A percentile compares a stretch with the other conserved stretches of the same genome.
Conservation (phyloP, 2,888 invertebrate genomes). For the Peribatodes rhomboidaria region DNA sequence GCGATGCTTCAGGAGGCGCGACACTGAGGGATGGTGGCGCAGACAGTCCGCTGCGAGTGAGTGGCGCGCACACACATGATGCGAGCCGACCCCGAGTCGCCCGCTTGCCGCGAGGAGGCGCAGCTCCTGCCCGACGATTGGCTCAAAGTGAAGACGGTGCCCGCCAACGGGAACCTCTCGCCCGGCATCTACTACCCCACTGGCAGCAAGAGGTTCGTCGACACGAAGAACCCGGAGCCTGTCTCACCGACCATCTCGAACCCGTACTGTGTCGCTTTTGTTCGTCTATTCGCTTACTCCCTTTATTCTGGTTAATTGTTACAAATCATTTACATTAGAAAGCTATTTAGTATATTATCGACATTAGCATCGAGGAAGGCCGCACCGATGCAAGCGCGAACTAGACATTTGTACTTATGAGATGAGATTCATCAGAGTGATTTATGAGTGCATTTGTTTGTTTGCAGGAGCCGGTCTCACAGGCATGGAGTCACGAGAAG, state of each 20-base stretch:
- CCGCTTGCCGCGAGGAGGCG: slow-evolving; percentile 79
- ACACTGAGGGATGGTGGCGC: slow-evolving; percentile 75
- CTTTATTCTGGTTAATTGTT: slow-evolving; percentile 54
- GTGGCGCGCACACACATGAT: slow-evolving; percentile 74
- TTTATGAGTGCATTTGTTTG: slow-evolving; percentile 61
- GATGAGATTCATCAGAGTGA: slow-evolving; percentile 57
- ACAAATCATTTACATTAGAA: slow-evolving; percentile 65
- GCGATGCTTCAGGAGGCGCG: slow-evolving; percentile 81
- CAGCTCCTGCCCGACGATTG: slow-evolving; percentile 83
- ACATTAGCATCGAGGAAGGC: slow-evolving; percentile 80
- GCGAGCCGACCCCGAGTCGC: slow-evolving; percentile 83
- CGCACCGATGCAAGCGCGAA: slow-evolving; percentile 71
- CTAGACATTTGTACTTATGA: slow-evolving; percentile 72
- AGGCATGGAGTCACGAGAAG: slow-evolving; percentile 90
- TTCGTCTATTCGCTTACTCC: slow-evolving; percentile 61
- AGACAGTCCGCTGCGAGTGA: slow-evolving; percentile 67
- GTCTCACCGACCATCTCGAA: slow-evolving; percentile 69
- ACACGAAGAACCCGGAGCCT: slow-evolving; percentile 68
- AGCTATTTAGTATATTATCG: slow-evolving; percentile 67
- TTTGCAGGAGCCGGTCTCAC: slow-evolving; percentile 89
- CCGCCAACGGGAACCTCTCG: slow-evolving; percentile 80
- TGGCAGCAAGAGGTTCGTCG: slow-evolving; percentile 83
- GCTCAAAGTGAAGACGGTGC: slow-evolving; percentile 79
- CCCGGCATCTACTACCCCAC: slow-evolving; percentile 84
- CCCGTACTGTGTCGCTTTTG: slow-evolving; percentile 81